Base-by-base conservation (phyloP, 2,888 invertebrate genomes). In the Aethes cnicana region DNA sequence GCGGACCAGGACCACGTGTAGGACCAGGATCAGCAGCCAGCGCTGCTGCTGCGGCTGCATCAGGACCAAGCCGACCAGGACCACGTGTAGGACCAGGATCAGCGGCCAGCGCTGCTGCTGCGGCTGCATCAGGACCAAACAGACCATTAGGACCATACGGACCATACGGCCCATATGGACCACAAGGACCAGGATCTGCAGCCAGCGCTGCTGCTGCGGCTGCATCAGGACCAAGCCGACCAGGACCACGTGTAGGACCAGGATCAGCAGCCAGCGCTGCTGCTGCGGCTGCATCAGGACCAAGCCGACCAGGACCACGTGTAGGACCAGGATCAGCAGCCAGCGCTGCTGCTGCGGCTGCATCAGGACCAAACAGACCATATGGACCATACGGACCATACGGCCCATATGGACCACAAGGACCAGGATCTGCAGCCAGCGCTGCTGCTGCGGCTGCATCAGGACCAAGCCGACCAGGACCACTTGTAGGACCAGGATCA, bases 341-440 rank as follows among this genome's bases (percentile, higher is more conserved):
- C 16, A 26, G 47, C 5, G 50, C 59, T 11, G 43, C 28, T n/a
- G 50, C 55, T 36, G 16, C 43, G 6, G 58, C 49, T 8, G 9
- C 30, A 26, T 2, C 6, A 14, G 37, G 30, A 37, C 30, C 30
- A 47, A 2, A 28, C 8, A 28, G 33, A 26, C 39, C 25, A 39
- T 1, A 9, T 7, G 33, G 33, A 21, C 17, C 43, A 44, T 11
- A 9, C 16, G 43, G 33, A 23, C 33, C 14, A 43, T 0, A 1
- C 0, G 43, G 32, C 18, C 32, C 43, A 43, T 3, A 32, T 2
- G 47, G 33, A 26, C 33, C 33, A 33, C 1, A 17, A n/a, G n/a
- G n/a, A n/a, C n/a, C n/a, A 36, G 36, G 36, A 20, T 11, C 36
- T 11, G 6, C 18, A 35, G 17, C 35, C 9, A 18, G 9, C 18